These are phyloP conservation scores for Adelognathus sp. DNA, from an alignment of 2,888 invertebrate genomes.

Conservation along the genomic window DNA sequence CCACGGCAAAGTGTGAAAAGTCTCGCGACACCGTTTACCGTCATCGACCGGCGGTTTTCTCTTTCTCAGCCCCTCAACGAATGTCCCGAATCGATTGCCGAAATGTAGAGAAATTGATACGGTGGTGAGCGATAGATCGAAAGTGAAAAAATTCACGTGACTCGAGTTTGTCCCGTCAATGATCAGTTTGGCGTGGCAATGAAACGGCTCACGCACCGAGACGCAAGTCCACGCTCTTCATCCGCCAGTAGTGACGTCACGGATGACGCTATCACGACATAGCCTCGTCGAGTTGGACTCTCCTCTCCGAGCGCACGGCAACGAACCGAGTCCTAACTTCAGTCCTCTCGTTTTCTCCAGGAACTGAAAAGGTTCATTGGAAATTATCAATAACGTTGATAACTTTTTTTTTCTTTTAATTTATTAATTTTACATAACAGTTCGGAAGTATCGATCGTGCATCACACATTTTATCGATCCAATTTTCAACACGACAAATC, in stretches of 20 bases:
- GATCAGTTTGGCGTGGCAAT: not conserved
- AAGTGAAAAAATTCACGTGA: not conserved
- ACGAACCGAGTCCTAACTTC: not conserved
- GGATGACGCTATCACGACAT: conserved; percentile 23
- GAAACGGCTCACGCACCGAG: conserved; percentile 12
- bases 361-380: conserved; percentile 21
- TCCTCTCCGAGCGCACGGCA: not conserved
- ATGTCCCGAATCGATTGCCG: not conserved
- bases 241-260: conserved; percentile 33
- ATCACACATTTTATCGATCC: conserved; percentile 17
- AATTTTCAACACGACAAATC: conserved; percentile 15
- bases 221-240: conserved; percentile 26
- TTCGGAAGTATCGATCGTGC: conserved; percentile 44
- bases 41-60: no score
- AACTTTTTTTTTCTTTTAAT: not conserved
- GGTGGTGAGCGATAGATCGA: not conserved
- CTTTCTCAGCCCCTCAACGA: not conserved
- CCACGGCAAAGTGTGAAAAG: not conserved
- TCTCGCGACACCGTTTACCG: not conserved
- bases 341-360: not conserved
- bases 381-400: conserved; percentile 10
- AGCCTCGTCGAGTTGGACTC: not conserved
- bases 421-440: conserved; percentile 54
- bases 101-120: not conserved
- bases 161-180: not conserved